These are phyloP conservation scores for Vulpes lagopus DNA, from an alignment of 2,113 vertebrate species.

Conservation along the genomic window DNA sequence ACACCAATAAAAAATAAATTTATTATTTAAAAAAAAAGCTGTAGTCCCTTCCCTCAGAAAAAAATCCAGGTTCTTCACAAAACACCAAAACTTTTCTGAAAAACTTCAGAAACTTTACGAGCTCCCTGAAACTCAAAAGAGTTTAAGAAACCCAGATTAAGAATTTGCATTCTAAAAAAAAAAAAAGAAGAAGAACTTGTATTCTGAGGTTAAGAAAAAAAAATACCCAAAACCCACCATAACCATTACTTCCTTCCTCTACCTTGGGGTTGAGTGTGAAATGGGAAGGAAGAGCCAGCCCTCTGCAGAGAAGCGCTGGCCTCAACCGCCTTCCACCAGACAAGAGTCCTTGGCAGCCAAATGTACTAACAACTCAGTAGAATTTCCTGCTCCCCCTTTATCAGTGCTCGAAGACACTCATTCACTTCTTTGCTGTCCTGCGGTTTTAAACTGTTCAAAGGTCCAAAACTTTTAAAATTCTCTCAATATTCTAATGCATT, in stretches of 20 bases:
- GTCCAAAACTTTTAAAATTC: background rate
- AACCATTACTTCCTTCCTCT: background rate
- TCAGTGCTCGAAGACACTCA: background rate
- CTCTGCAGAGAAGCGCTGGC: background rate
- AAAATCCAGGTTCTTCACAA: background rate
- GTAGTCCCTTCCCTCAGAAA: background rate
- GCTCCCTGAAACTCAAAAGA: background rate
- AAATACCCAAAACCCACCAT: background rate
- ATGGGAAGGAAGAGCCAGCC: background rate
- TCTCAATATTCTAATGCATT: background rate
- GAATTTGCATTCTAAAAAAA: background rate
- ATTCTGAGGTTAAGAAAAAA: background rate
- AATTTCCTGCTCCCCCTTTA: background rate
- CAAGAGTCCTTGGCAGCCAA: background rate
- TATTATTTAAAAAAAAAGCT: background rate
- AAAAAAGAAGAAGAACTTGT: background rate
- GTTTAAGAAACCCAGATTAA: conserved; percentile 15
- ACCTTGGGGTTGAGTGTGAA: background rate
- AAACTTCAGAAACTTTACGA: background rate
- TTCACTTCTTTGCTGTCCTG: background rate
- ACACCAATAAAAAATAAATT: no score
- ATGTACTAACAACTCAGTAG: background rate
- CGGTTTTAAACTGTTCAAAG: background rate
- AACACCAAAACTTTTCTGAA: background rate
- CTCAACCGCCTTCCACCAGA: background rate